A percentile compares a stretch with the other conserved stretches of the same genome.
Evolutionary conservation across 2,113 vertebrate genomes (phyloP).

Genomic region (Pseudois nayaur): DNA sequence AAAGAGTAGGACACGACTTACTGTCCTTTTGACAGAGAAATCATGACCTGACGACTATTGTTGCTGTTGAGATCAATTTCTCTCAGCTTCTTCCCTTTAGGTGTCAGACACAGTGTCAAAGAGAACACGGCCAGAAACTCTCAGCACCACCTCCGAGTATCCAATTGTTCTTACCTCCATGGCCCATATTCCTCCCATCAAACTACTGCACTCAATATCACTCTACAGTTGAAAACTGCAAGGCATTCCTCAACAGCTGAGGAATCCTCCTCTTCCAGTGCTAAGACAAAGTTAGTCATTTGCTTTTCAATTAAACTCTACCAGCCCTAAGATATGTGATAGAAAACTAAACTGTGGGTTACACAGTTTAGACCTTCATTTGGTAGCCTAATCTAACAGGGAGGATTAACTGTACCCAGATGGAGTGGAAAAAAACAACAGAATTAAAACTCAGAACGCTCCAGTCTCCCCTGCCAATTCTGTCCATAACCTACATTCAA

Average conservation of each 20-base stretch:
- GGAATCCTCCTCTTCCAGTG: background rate
- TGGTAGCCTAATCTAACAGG: background rate
- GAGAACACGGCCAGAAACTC: background rate
- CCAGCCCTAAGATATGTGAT: background rate
- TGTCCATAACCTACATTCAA: background rate
- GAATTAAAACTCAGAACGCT: background rate
- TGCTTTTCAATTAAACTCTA: constrained; percentile 23
- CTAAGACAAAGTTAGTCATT: background rate
- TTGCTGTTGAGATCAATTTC: background rate
- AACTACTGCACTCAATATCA: background rate
- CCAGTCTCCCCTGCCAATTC: background rate
- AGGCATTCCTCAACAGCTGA: background rate
- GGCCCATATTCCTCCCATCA: background rate
- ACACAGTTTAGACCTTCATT: background rate
- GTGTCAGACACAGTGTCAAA: background rate
- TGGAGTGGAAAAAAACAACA: background rate
- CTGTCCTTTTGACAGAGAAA: background rate
- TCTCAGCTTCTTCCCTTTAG: background rate
- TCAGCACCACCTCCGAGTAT: background rate
- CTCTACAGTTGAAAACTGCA: background rate
- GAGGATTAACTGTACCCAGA: background rate
- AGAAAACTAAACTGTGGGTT: background rate
- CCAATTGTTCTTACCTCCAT: background rate
- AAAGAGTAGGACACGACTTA: background rate
- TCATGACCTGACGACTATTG: background rate